Evolutionary conservation across 1,140 invertebrate species (phyloP), one percentile per base, ranked within the genome.

Genomic region (Coboldia fuscipes): DNA sequence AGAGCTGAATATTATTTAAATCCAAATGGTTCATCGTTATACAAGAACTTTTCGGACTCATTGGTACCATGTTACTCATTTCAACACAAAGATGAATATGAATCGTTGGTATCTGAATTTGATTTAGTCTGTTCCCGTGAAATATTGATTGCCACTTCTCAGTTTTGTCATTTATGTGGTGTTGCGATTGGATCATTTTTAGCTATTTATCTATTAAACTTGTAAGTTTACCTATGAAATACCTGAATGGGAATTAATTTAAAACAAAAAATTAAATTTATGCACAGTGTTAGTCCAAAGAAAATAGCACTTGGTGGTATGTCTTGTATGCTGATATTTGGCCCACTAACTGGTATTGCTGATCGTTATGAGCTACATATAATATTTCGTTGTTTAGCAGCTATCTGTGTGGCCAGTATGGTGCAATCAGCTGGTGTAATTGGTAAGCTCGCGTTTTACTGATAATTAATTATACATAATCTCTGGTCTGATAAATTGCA

Each of bases 121-220:
- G 46, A 58, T 43, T 38, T 58, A 42, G 50, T 57, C n/a, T 58
- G 56, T 23, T 37, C 54, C 17, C 36, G 49, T 9, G 52, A 51
- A 33, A 57, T 57, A 14, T 51, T 58, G 18, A 42, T 58, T 16
- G 54, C 56, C 3, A 54, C 54, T 42, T 56, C 55, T 2, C 56
- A 58, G 40, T 56, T 46, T 30, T 58, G 56, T 48, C 56, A 58
- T 50, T 44, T 58, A 36, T 55, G 56, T 17, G 56, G 56, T 2
- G 55, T 58, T n/a, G n/a, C n/a, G n/a, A n/a, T n/a, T n/a, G n/a
- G n/a, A n/a, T n/a, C n/a, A n/a, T n/a, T n/a, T n/a, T n/a, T n/a
- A n/a, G n/a, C n/a, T n/a, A n/a, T n/a, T n/a, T n/a, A n/a, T n/a
- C n/a, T n/a, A n/a, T n/a, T n/a, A n/a, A n/a, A n/a, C n/a, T n/a